phyloP scores from a whole-genome alignment of 1,140 invertebrate species.

The Kradibia gibbosae region DNA sequence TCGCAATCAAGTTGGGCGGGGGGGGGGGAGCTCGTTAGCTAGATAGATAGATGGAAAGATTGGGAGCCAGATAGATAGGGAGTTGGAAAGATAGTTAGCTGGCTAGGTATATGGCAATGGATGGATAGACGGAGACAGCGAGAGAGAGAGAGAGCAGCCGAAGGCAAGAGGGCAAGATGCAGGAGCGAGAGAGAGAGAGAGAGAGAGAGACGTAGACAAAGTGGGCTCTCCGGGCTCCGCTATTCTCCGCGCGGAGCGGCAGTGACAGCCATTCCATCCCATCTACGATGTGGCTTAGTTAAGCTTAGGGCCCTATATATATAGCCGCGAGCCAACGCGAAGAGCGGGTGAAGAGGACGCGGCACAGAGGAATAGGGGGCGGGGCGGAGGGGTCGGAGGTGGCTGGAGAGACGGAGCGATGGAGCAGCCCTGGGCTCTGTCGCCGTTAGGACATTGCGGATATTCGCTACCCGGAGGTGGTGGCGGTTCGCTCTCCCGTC shows the following conservation, averaged over 20 bases:
- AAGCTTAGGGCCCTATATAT: constrained; percentile 64
- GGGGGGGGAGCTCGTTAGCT: too few species aligned
- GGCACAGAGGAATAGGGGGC: constrained; percentile 43
- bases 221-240: constrained; percentile 25
- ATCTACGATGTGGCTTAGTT: constrained; percentile 62
- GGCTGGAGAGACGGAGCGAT: constrained; percentile 46
- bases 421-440: constrained; percentile 54
- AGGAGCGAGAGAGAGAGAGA: constrained; percentile 30
- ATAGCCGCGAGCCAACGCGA: constrained; percentile 19
- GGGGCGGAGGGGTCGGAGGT: constrained; percentile 33
- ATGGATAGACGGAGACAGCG: constrained; percentile 51
- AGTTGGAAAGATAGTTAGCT: too few species aligned
- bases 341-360: constrained; percentile 40
- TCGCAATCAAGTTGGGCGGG: too few species aligned
- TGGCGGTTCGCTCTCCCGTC: constrained; percentile 33
- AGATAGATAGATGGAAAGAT: too few species aligned
- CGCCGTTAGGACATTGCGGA: constrained; percentile 70
- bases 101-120: too few species aligned
- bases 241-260: constrained; percentile 48
- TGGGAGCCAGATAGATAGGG: too few species aligned
- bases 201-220: constrained; percentile 29
- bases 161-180: background rate
- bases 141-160: background rate
- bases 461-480: constrained; percentile 65
- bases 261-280: constrained; percentile 57